Evolutionary conservation across 2,797 vertebrate genomes (phyloP), one percentile per base, ranked within the genome.

Genomic region (Delichon dasypus): DNA sequence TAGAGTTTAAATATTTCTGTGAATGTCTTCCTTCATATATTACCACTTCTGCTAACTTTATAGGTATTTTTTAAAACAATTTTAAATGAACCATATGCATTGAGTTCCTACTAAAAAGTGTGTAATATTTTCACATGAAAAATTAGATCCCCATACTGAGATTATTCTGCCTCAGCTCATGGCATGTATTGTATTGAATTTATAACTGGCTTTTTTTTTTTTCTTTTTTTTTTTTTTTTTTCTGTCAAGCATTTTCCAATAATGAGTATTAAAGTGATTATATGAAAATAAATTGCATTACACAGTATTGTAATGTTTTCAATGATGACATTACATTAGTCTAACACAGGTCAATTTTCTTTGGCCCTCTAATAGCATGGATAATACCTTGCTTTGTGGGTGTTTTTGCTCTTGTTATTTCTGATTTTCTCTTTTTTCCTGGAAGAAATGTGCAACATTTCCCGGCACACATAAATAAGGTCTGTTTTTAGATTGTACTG

Each of bases 391-490:
- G 17, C 34, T 96, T 94, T 94, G 74, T 77, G 95, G 77, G 93
- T 97, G 92, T 29, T 96, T 96, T 97, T 94, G 58, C 68, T 91
- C 87, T 82, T 94, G 54, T 94, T 96, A 95, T 96, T 95, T 94
- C 89, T 94, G 83, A 80, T 89, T 96, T 95, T 94, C 75, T 61
- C 15, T 76, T 77, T 88, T 94, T 97, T 97, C 96, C 97, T 94
- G 95, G 93, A 97, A 97, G 95, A 97, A 96, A 97, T 92, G 90
- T 85, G 93, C 91, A 96, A 86, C 95, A 93, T 96, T 97, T 97
- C 97, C 95, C 89, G 81, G 96, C 96, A 97, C 92, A 88, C 93
- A 96, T 95, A 97, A 97, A 97, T 97, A 97, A 97, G 89, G 92
- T 97, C 88, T 97, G 90, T 21, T 96, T 93, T 95, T 96, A 94